Evolutionary conservation across 2,888 invertebrate species (phyloP), one percentile per base, ranked within the genome.

Genomic region (Pardosa pseudoannulata): DNA sequence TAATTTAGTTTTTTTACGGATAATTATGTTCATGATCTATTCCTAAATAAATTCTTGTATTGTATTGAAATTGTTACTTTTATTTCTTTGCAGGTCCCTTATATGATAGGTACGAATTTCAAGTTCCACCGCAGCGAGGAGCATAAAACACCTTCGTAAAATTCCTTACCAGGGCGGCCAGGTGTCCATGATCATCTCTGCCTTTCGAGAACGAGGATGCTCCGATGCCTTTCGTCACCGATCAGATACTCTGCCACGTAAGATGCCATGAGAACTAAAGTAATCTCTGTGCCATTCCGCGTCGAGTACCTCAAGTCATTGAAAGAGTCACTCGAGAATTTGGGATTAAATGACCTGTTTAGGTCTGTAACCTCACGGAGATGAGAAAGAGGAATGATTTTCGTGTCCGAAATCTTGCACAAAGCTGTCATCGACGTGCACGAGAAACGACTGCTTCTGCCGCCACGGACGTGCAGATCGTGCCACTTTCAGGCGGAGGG

Each of bases 151-250:
- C 50, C n/a, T 56, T 75, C 19, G 23, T 75, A 6, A 62, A 73
- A 27, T 80, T 0, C 72, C 72, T 0, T 80, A 80, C 46, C 46
- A 72, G 64, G 72, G 72, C 0, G 41, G 67, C 13, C 64, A 80
- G 0, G 19, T 72, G 23, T 72, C 72, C 0, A 80, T 80, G 80
- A 5, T 80, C 0, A 31, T 80, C 9, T 7, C 36, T 80, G 13
- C 80, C 80, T 5, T 13, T 46, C 13, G 29, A 56, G 5, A 7
- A 5, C 0, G 29, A 19, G 9, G 72, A 28, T 6, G 16, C 13
- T 3, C 28, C 64, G 11, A 39, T 28, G 11, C 3, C 29, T n/a
- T 9, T 9, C 19, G n/a, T 67, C 13, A 64, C 28, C 2, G 23
- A 62, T 13, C 36, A 32, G 1, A 19, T 13, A 36, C 27, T 32